These are phyloP conservation scores for Creontiades dilutus DNA, from an alignment of 2,888 invertebrate genomes.

Conservation along the genomic window DNA sequence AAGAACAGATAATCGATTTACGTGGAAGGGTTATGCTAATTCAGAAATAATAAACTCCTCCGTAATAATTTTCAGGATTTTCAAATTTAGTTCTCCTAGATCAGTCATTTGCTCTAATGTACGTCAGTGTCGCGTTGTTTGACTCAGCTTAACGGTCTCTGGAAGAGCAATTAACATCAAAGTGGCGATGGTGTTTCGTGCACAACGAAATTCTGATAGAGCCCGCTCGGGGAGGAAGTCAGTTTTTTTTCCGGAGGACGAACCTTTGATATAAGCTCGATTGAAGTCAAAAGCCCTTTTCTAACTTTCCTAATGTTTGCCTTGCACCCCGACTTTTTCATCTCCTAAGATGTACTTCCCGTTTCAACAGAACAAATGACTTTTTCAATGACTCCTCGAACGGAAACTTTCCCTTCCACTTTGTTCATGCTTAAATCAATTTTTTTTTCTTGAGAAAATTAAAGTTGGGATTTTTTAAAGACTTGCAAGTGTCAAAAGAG, in stretches of 20 bases:
- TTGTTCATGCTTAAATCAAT: too few species aligned
- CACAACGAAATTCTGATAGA: background rate
- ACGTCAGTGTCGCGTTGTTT: background rate
- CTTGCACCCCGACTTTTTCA: background rate
- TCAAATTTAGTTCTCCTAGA: too few species aligned
- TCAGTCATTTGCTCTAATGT: too few species aligned
- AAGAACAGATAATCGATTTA: too few species aligned
- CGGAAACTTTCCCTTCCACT: too few species aligned
- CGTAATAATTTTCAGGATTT: too few species aligned
- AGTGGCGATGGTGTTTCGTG: background rate
- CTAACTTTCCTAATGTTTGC: background rate
- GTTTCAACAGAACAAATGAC: slow-evolving; percentile 2
- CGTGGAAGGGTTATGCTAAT: too few species aligned
- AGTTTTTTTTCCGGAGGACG: background rate
- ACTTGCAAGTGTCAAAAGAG: too few species aligned
- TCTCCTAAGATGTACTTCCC: background rate
- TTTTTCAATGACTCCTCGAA: background rate
- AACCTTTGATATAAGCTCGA: slow-evolving; percentile 12
- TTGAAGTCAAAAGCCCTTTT: background rate
- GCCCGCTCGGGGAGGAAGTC: background rate
- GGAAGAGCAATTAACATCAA: background rate
- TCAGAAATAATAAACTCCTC: too few species aligned
- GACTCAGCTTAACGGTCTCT: background rate
- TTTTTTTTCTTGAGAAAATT: too few species aligned
- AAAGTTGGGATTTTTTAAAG: too few species aligned